Conservation (phyloP, 2,888 invertebrate genomes). For the Mycogona germanica region DNA sequence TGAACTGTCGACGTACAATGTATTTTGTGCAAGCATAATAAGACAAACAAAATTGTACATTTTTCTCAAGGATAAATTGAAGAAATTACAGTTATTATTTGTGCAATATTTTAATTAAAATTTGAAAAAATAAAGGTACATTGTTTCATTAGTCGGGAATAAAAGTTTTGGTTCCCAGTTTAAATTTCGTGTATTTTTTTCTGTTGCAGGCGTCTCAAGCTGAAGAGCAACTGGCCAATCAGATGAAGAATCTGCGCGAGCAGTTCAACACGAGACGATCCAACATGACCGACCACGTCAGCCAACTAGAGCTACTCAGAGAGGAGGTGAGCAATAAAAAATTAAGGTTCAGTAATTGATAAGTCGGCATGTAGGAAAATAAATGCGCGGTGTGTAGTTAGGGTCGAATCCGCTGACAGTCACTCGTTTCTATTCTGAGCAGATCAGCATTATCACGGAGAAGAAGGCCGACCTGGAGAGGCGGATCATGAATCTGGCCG, state of each 20-base stretch:
- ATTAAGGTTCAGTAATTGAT: no score
- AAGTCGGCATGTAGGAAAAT: no score
- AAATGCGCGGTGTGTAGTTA: no score
- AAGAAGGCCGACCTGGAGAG: slow-evolving; percentile 75
- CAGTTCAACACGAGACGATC: slow-evolving; percentile 68
- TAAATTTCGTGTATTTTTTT: slow-evolving; percentile 1
- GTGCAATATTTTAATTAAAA: no score
- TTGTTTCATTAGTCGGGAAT: no score
- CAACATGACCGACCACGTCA: slow-evolving; percentile 74
- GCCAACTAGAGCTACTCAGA: slow-evolving; percentile 72
- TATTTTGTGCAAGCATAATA: no score
- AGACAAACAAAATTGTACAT: no score
- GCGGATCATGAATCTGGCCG: slow-evolving; percentile 56
- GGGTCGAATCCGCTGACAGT: not conserved
- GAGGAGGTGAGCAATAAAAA: slow-evolving; percentile 49
- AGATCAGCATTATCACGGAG: slow-evolving; percentile 65
- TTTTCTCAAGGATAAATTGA: no score
- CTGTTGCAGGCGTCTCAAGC: slow-evolving; percentile 46
- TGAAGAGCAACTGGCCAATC: slow-evolving; percentile 64
- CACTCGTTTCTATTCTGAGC: slow-evolving; percentile 11
- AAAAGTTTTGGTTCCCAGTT: no score
- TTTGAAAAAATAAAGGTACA: no score
- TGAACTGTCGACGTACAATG: no score
- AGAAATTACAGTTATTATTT: no score
- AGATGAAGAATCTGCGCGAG: slow-evolving; percentile 68